Base-by-base conservation (phyloP, 2,888 invertebrate species). In the Amphimallon solstitiale region DNA sequence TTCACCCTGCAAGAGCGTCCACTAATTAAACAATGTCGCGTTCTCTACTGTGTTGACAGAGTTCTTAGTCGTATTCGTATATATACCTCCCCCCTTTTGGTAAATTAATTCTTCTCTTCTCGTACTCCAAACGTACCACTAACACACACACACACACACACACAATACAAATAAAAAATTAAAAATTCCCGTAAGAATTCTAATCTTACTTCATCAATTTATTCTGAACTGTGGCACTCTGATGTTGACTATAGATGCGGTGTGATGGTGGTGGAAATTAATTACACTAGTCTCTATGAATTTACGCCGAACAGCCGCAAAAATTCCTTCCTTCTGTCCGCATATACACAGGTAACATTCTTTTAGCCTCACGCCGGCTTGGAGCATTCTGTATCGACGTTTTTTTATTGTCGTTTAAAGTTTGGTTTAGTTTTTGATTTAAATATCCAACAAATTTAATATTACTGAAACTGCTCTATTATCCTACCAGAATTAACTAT, bases 21-120 rank as follows among this genome's bases (percentile, higher is more conserved):
- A 75, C 79, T 81, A 81, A 81, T 81, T 82, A 81, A 81, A 80
- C 81, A 79, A 76, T 78, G 79, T 78, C 79, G 76, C 73, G 62
- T 62, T 54, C 66, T 49, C 54, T 56, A 38, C 45, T 62, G 66
- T 66, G 66, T 66, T 66, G 66, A 66, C 62, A 62, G 66, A 52
- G 62, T 66, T 62, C 62, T 62, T 66, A 48, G 66, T 66, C 63
- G 38, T 19, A 19, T 37, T 12, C 12, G 14, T 54, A 15, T 17
- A 54, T 40, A 54, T 21, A 19, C 19, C 38, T 54, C 54, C 54
- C 40, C 38, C 17, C 23, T 54, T 54, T 40, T 62, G 38, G 66
- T 56, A 56, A 62, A 66, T 66, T 66, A 66, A 66, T 63, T 56
- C 66, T 48, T 51, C 46, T 54, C 37, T 38, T 6, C 21, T 21